Conservation (phyloP, 2,797 vertebrate species). For the Mus minutoides region DNA sequence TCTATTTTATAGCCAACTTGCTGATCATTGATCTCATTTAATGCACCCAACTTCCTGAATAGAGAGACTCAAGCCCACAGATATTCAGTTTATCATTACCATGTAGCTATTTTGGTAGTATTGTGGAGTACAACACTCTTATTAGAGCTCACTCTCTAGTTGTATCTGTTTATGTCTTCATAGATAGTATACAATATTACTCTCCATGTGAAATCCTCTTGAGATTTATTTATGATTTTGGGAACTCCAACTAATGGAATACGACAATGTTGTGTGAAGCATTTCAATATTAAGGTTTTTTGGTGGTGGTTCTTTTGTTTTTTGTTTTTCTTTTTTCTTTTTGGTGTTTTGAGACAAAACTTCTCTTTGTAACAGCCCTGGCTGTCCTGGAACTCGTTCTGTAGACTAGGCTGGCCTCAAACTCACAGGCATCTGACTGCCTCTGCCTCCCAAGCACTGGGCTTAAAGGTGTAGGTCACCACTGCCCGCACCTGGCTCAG, state of each 20-base stretch:
- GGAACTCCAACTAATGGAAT: neutral
- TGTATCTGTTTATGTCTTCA: neutral
- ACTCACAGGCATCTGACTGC: neutral
- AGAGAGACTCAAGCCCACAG: neutral
- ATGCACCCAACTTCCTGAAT: neutral
- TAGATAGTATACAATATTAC: neutral
- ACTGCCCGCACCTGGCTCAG: neutral
- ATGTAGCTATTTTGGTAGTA: too few relatives aligned
- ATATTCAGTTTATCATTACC: neutral
- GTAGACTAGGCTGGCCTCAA: neutral
- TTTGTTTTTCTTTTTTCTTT: neutral
- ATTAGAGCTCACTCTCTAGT: neutral
- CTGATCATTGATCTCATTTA: neutral
- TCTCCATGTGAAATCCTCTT: neutral
- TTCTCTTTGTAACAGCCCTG: neutral
- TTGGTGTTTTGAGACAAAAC: neutral
- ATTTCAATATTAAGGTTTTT: neutral
- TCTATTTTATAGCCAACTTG: neutral
- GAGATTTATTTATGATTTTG: neutral
- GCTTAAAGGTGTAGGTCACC: neutral
- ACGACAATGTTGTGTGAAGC: neutral
- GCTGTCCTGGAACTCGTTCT: neutral
- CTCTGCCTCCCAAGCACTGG: neutral
- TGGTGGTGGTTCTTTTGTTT: too few relatives aligned
- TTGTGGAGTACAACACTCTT: neutral